Evolutionary conservation across 2,113 vertebrate genomes (phyloP), one percentile per base, ranked within the genome.

Genomic region (Podocnemis expansa): DNA sequence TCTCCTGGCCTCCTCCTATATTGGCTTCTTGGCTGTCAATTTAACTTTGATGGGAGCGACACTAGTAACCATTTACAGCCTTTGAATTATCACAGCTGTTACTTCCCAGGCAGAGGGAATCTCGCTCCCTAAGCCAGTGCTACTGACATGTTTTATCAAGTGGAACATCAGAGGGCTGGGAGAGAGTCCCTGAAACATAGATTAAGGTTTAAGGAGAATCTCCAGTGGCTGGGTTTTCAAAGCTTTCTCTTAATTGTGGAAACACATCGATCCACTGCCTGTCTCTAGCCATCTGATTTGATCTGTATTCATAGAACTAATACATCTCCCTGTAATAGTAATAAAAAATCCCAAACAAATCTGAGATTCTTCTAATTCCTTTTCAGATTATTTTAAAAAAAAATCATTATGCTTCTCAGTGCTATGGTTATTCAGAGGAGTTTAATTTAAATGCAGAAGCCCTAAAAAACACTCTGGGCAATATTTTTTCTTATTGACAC

Each of bases 161-260:
- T 41, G 91, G 94, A 90, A 93, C 56, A 80, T 95, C 95, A 45
- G 47, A 81, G 81, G 21, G 70, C 82, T 95, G 96, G 83, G 93
- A 96, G 89, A 41, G 55, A 38, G 51, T 80, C 82, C 90, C 78
- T 0, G 0, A 19, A 56, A 34, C 34, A 17, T 80, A 89, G 79
- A 90, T 96, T 91, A 80, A 56, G 29, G 34, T 2, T 34, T 92
- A 76, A 75, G 58, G 93, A 89, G 82, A 41, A 56, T 78, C 0
- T 0, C 67, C 79, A 41, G 24, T 60, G 73, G 21, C 76, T 90
- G 91, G 16, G 31, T 80, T 90, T 78, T 75, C 76, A 27, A 16
- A 94, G 76, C 88, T 91, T 81, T 34, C 49, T 6, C 89, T 86
- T 94, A 38, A 63, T 43, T 70, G 0, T 3, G 24, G 49, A 84